Evolutionary conservation across 2,888 invertebrate genomes (phyloP).

Genomic region (Operophtera brumata): DNA sequence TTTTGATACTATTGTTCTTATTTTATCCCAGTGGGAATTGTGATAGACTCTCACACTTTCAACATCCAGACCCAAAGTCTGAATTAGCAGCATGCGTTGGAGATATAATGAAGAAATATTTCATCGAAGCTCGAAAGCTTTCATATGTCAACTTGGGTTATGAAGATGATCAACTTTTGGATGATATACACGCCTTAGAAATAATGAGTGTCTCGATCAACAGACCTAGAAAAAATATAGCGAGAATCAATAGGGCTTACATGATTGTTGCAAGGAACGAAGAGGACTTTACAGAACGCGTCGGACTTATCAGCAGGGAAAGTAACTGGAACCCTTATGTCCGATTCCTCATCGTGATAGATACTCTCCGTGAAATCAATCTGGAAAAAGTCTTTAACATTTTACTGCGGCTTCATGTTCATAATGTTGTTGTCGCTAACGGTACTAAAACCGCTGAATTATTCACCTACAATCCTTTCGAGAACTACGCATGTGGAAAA

Average conservation of each 20-base stretch:
- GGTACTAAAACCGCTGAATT: conserved; percentile 41
- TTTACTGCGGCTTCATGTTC: conserved; percentile 42
- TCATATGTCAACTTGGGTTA: conserved; percentile 28
- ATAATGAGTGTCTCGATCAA: conserved; percentile 5
- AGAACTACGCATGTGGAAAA: conserved; percentile 58
- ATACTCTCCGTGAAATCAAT: conserved; percentile 28
- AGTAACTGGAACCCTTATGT: conserved; percentile 49
- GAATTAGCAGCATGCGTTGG: conserved; percentile 27
- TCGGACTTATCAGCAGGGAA: conserved; percentile 36
- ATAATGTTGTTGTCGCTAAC: conserved; percentile 46
- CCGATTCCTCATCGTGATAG: conserved; percentile 45
- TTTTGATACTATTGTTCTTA: conserved; percentile 13
- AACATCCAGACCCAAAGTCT: background rate
- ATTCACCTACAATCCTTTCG: conserved; percentile 58
- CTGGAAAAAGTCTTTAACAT: conserved; percentile 45
- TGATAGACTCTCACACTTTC: background rate
- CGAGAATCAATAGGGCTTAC: conserved; percentile 30
- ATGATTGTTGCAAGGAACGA: conserved; percentile 37
- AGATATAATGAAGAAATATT: conserved; percentile 31
- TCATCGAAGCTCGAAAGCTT: conserved; percentile 19
- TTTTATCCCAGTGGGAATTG: conserved; percentile 11
- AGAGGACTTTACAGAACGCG: conserved; percentile 28
- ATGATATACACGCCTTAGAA: conserved; percentile 28
- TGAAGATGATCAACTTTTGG: conserved; percentile 24
- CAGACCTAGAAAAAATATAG: background rate